Percentiles rank a stretch among this genome's conserved stretches.
Evolutionary conservation across 2,797 vertebrate species (phyloP).

Genomic region (Pseudochirops corinnae): DNA sequence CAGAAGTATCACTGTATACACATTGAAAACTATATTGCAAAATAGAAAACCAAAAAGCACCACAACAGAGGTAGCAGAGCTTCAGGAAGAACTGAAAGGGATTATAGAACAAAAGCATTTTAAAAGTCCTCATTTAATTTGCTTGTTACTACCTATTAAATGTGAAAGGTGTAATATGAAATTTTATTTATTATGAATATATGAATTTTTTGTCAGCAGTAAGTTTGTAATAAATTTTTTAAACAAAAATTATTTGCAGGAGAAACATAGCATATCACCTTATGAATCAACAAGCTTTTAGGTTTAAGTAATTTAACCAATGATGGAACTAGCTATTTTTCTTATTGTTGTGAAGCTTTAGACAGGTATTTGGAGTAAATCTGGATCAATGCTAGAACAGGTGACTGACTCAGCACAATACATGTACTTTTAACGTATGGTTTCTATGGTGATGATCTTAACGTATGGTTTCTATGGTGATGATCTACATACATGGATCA

Average conservation of each 20-base stretch:
- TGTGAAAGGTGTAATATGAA: constrained; percentile 38
- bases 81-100: neutral
- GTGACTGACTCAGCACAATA: neutral
- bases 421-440: constrained; percentile 13
- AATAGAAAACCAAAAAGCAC: neutral
- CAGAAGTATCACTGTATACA: neutral
- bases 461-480: constrained; percentile 41
- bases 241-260: constrained; percentile 33
- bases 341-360: neutral
- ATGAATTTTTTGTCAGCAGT: neutral
- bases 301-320: constrained; percentile 38
- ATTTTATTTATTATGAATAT: constrained; percentile 26
- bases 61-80: neutral
- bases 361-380: constrained; percentile 18
- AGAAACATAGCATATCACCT: constrained; percentile 36
- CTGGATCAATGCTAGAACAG: constrained; percentile 42
- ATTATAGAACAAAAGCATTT: neutral
- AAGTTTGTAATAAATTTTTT: constrained; percentile 28
- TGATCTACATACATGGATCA: constrained; percentile 46
- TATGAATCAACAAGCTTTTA: constrained; percentile 40
- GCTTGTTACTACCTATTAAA: constrained; percentile 12
- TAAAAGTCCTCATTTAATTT: neutral
- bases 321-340: constrained; percentile 44
- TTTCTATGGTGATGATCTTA: constrained; percentile 45
- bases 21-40: neutral